A percentile compares a stretch with the other conserved stretches of the same genome.
These are phyloP conservation scores for Penaeus indicus DNA, from an alignment of 1,140 invertebrate genomes.

Conservation along the genomic window DNA sequence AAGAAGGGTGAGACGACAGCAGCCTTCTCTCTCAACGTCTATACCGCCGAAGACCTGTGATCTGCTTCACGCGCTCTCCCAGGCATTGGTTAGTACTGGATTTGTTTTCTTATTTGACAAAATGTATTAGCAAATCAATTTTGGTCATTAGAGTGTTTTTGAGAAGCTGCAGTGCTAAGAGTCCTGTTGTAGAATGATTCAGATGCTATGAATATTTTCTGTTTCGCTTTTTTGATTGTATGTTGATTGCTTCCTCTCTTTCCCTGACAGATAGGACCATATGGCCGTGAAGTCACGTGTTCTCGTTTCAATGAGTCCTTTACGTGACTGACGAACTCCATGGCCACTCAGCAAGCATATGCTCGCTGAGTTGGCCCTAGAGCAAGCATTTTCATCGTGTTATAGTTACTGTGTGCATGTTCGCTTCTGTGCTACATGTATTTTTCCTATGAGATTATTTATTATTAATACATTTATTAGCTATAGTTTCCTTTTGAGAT, in stretches of 20 bases:
- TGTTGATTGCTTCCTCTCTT: not conserved
- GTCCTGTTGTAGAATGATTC: no score
- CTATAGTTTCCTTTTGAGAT: slow-evolving; percentile 48
- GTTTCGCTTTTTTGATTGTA: not conserved
- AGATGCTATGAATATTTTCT: no score
- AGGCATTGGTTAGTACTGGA: slow-evolving; percentile 39
- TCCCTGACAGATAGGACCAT: slow-evolving; percentile 52
- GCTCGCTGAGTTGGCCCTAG: slow-evolving; percentile 32
- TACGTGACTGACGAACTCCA: slow-evolving; percentile 54
- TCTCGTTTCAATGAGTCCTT: slow-evolving; percentile 2
- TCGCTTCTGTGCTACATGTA: slow-evolving; percentile 64
- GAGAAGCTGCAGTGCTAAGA: no score
- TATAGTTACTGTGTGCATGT: slow-evolving; percentile 62
- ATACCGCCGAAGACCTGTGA: slow-evolving; percentile 53
- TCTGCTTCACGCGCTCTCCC: not conserved
- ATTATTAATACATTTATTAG: slow-evolving; percentile 60
- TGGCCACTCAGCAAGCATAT: slow-evolving; percentile 36
- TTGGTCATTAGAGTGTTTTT: no score
- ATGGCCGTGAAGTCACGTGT: slow-evolving; percentile 43
- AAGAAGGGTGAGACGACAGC: slow-evolving; percentile 85
- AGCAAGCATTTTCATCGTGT: slow-evolving; percentile 61
- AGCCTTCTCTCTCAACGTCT: slow-evolving; percentile 85
- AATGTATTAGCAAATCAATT: not conserved
- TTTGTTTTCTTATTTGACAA: not conserved
- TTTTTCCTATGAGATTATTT: slow-evolving; percentile 62